Evolutionary conservation across 1,140 invertebrate genomes (phyloP), one percentile per base, ranked within the genome.

Genomic region (Macrotrachela quadricornifera): DNA sequence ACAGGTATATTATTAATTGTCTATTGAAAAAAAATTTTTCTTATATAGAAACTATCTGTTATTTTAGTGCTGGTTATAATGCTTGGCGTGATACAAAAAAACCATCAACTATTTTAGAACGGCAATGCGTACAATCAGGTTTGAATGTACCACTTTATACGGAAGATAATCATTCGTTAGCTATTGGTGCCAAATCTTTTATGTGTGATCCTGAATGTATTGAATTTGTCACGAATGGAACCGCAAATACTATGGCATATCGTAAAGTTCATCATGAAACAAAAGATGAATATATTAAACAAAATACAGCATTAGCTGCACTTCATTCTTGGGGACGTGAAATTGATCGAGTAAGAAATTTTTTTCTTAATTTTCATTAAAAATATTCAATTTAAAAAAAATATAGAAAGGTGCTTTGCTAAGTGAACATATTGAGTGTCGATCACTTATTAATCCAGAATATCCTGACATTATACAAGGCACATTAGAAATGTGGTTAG

Each of bases 21-120:
- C n/a, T n/a, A n/a, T n/a, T n/a, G n/a, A n/a, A n/a, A n/a, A n/a
- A n/a, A n/a, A n/a, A n/a, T n/a, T n/a, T n/a, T n/a, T n/a, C n/a
- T n/a, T n/a, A n/a, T n/a, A n/a, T n/a, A n/a, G n/a, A n/a, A n/a
- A n/a, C n/a, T n/a, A n/a, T n/a, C n/a, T n/a, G n/a, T n/a, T n/a
- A n/a, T n/a, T n/a, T n/a, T 30, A 30, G 80, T 10, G 47, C 59
- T 57, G 84, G 85, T 1, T 86, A 84, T 63, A 87, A 87, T 60
- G 76, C 78, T 49, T 90, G 84, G 85, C 70, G 83, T 42, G 84
- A 90, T 63, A 76, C 83, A 1, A 76, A 82, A 77, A 86, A 86
- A 68, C 84, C 85, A 0, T 82, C 80, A 0, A 82, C 85, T 65
- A 83, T 87, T 54, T 67, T 88, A 37, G 78, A 78, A 0, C 81